Evolutionary conservation across 2,888 invertebrate species (phyloP).

Genomic region (Coecobrya sp.): DNA sequence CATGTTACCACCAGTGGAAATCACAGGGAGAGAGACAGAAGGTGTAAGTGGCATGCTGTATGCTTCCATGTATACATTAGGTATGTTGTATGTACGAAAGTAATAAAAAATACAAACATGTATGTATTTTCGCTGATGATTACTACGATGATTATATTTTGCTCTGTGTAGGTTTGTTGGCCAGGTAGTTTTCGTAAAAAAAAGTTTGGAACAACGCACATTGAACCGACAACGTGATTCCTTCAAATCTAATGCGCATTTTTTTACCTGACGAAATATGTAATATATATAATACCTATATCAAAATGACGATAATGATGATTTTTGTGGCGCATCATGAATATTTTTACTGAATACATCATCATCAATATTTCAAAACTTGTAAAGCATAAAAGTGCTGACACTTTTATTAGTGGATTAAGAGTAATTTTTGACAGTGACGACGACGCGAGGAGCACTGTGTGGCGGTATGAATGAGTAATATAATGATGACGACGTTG

Average conservation of each 20-base stretch:
- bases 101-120: not conserved
- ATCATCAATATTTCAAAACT: constrained; percentile 35
- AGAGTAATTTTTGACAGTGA: constrained; percentile 2
- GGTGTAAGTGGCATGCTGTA: constrained; percentile 53
- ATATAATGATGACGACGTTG: not conserved
- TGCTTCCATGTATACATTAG: constrained; percentile 3
- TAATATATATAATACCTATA: not conserved
- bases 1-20: constrained; percentile 61
- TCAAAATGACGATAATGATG: constrained; percentile 8
- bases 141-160: constrained; percentile 42
- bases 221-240: constrained; percentile 31
- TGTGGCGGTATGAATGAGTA: constrained; percentile 6
- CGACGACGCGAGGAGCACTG: not conserved
- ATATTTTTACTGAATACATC: constrained; percentile 55
- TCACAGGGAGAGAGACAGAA: constrained; percentile 31
- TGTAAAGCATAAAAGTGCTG: constrained; percentile 7
- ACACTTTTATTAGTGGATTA: constrained; percentile 47
- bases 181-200: constrained; percentile 56
- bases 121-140: constrained; percentile 1
- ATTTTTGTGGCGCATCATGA: constrained; percentile 46
- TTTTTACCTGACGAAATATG: constrained; percentile 20
- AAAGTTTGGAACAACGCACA: constrained; percentile 45
- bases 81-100: not conserved
- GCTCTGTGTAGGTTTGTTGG: constrained; percentile 42
- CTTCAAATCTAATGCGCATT: constrained; percentile 27